These are phyloP conservation scores for Liparis tanakae DNA, from an alignment of 2,797 vertebrate species.

Conservation along the genomic window DNA sequence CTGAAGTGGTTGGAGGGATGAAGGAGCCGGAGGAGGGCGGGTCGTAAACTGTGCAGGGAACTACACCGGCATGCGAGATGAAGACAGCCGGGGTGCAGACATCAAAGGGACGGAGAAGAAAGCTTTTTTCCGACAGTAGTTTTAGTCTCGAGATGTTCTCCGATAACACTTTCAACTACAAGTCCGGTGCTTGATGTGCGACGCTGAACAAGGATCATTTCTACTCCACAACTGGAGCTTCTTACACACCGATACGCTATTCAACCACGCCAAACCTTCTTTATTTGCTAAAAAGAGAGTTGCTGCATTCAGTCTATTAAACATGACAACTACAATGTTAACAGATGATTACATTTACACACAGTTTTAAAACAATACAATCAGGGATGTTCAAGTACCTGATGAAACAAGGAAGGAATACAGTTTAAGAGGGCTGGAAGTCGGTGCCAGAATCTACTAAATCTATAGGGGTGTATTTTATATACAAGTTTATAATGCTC, in stretches of 20 bases:
- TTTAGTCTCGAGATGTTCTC: slow-evolving; percentile 30
- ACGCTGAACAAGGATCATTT: slow-evolving; percentile 13
- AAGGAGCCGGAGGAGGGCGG: slow-evolving; percentile 44
- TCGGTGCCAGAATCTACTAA: background rate
- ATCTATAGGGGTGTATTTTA: background rate
- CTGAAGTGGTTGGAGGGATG: slow-evolving; percentile 67
- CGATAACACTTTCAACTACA: slow-evolving; percentile 18
- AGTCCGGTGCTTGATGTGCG: slow-evolving; percentile 28
- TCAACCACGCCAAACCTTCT: background rate
- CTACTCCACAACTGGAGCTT: background rate
- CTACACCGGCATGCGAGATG: slow-evolving; percentile 59
- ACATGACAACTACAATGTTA: background rate
- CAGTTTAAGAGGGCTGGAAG: background rate
- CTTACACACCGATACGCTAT: background rate
- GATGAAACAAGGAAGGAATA: background rate
- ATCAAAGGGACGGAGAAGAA: slow-evolving; percentile 39
- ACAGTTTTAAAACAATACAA: background rate
- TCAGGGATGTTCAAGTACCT: background rate
- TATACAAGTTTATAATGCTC: background rate
- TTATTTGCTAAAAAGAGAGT: background rate
- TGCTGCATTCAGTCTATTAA: background rate
- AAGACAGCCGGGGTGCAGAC: slow-evolving; percentile 36
- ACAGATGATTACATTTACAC: background rate
- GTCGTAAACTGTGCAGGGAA: slow-evolving; percentile 58
- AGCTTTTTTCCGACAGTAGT: slow-evolving; percentile 15